phyloP scores from a whole-genome alignment of 2,113 vertebrate species.

The Oceanites oceanicus region DNA sequence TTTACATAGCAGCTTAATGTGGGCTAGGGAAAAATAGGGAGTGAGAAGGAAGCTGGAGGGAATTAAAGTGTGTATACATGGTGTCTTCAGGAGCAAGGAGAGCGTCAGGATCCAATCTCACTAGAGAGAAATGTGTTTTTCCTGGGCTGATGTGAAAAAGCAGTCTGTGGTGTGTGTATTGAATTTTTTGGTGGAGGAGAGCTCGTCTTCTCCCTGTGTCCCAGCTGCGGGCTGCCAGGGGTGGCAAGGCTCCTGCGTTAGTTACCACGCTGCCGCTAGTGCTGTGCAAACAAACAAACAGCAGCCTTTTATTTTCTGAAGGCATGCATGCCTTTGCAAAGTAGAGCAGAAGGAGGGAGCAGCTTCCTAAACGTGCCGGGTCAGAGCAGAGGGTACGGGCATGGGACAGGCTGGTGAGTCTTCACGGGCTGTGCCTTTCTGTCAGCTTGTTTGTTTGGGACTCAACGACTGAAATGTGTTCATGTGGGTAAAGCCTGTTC shows the following conservation, averaged over 20 bases:
- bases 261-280: not conserved
- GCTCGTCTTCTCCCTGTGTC: not conserved
- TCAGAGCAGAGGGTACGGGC: not conserved
- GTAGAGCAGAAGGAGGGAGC: constrained; percentile 17
- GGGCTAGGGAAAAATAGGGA: not conserved
- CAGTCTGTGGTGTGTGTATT: not conserved
- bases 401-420: not conserved
- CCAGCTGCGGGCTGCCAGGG: not conserved
- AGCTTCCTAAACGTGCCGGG: not conserved
- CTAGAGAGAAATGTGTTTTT: not conserved
- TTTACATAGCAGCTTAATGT: not conserved
- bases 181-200: not conserved
- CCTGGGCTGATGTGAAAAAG: not conserved
- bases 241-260: not conserved
- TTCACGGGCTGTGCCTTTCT: not conserved
- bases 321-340: not conserved
- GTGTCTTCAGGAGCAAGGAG: not conserved
- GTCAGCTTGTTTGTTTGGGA: not conserved
- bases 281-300: not conserved
- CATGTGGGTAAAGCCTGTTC: not conserved
- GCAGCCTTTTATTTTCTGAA: not conserved
- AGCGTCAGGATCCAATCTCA: not conserved
- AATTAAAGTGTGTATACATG: not conserved
- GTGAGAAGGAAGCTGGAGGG: not conserved
- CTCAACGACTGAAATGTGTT: not conserved